Percentiles rank a stretch among this genome's conserved stretches.
Evolutionary conservation across 2,888 invertebrate genomes (phyloP).

Genomic region (Philonicus albiceps): DNA sequence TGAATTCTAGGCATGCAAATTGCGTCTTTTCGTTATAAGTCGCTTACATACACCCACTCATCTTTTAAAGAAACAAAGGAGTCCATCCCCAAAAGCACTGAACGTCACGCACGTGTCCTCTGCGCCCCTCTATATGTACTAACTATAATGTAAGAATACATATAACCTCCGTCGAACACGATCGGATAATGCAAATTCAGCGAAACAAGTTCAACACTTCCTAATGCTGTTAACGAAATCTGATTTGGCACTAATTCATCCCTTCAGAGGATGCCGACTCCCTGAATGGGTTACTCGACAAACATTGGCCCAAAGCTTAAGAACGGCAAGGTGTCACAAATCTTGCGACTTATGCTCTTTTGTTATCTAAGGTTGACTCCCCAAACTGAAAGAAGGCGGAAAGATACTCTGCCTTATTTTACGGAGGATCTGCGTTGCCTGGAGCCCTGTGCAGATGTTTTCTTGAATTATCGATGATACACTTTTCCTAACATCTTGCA

Average conservation of each 20-base stretch:
- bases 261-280: neutral
- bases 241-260: constrained; percentile 26
- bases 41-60: neutral
- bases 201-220: constrained; percentile 13
- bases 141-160: neutral
- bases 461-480: neutral
- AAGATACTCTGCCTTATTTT: neutral
- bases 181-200: constrained; percentile 25
- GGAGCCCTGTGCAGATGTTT: neutral
- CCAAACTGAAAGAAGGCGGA: neutral
- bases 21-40: neutral
- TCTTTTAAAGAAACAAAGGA: neutral
- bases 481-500: neutral
- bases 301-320: constrained; percentile 9
- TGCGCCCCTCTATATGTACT: neutral
- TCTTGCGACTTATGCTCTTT: constrained; percentile 19
- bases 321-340: neutral
- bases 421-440: neutral
- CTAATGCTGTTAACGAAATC: constrained; percentile 23
- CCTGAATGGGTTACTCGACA: neutral
- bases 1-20: neutral
- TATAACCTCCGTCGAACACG: neutral
- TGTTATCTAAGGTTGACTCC: constrained; percentile 2
- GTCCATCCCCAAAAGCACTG: neutral
- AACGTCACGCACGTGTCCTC: neutral